phyloP scores from a whole-genome alignment of 2,113 vertebrate genomes.

The Empidonax traillii region DNA sequence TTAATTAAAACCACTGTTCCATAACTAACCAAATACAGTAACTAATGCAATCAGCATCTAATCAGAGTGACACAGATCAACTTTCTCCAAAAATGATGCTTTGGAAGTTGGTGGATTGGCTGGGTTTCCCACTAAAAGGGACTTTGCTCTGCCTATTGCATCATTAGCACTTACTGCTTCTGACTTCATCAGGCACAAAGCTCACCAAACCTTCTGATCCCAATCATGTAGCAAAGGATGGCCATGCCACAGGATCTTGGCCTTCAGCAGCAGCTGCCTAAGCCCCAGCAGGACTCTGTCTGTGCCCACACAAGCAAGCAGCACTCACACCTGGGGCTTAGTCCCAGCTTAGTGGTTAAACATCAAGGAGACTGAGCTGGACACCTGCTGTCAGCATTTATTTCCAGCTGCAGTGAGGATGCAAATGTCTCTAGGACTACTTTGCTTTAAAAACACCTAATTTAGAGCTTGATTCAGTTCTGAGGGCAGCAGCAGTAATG shows the following conservation, averaged over 20 bases:
- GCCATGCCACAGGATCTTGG: not conserved
- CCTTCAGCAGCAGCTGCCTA: not conserved
- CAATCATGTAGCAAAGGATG: fast-evolving
- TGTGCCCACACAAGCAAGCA: fast-evolving
- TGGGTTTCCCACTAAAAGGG: not conserved
- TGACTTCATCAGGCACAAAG: fast-evolving
- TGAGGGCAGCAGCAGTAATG: not conserved
- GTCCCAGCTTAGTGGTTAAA: not conserved
- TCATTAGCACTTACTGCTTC: not conserved
- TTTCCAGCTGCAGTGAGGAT: not conserved
- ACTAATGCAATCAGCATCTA: not conserved
- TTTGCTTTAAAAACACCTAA: not conserved
- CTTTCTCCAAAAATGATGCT: not conserved
- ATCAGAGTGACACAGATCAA: not conserved
- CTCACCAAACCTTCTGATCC: not conserved
- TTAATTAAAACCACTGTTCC: not conserved
- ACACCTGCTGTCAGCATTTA: not conserved
- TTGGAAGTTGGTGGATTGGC: not conserved
- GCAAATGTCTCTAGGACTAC: not conserved
- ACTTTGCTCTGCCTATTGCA: not conserved
- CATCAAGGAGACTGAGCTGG: fast-evolving
- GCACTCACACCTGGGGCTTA: not conserved
- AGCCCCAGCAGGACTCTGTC: not conserved
- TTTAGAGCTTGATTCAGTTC: fast-evolving
- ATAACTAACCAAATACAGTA: not conserved